These are phyloP conservation scores for Lasioglossum pauxillum DNA, from an alignment of 2,888 invertebrate species.

Conservation along the genomic window DNA sequence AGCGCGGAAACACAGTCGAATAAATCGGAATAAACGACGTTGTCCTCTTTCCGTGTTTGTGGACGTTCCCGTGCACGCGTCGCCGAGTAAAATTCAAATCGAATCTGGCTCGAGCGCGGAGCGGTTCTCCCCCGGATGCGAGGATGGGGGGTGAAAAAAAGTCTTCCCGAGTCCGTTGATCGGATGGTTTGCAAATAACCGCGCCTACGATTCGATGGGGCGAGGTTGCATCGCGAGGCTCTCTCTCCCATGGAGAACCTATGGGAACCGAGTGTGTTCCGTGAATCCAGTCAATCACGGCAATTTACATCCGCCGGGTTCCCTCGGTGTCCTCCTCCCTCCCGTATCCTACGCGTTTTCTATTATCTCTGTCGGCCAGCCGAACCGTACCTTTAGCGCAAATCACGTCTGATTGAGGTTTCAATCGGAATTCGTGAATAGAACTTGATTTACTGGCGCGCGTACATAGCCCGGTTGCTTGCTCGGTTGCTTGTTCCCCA, in stretches of 20 bases:
- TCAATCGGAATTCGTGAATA: conserved; percentile 80
- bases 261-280: conserved; percentile 64
- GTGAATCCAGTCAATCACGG: conserved; percentile 77
- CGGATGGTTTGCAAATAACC: conserved; percentile 44
- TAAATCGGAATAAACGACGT: neutral
- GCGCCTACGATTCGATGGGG: neutral
- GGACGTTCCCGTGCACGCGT: neutral
- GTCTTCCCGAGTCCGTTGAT: neutral
- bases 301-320: conserved; percentile 75
- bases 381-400: conserved; percentile 73
- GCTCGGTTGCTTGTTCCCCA: conserved; percentile 24
- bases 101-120: neutral
- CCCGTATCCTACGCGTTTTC: conserved; percentile 50
- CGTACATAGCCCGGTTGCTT: conserved; percentile 42
- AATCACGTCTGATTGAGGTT: conserved; percentile 81
- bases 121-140: neutral
- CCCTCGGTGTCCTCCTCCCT: conserved; percentile 12
- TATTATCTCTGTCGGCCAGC: conserved; percentile 68
- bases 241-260: conserved; percentile 35
- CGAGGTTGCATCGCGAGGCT: conserved; percentile 1
- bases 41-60: neutral
- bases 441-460: conserved; percentile 78
- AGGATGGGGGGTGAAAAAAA: neutral
- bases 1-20: neutral
- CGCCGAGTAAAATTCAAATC: conserved; percentile 6